Conservation (phyloP, 2,113 vertebrate species). For the Pterocles burchelli region DNA sequence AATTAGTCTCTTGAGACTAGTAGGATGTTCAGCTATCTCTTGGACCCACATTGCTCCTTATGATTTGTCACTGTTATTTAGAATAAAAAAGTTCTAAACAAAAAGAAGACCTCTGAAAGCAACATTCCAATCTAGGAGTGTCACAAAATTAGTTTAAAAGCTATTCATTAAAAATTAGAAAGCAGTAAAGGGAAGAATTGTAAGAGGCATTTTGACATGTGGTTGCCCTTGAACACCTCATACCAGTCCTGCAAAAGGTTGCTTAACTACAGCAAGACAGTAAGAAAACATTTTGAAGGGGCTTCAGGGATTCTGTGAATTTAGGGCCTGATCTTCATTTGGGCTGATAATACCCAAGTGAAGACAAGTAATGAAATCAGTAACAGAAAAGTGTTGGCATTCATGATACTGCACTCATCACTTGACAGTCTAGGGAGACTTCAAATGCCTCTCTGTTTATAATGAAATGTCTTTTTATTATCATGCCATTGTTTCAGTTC, state of each 20-base stretch:
- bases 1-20: constrained; percentile 40
- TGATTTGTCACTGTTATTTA: background rate
- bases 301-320: background rate
- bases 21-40: background rate
- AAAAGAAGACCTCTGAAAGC: background rate
- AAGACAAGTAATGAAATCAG: constrained; percentile 7
- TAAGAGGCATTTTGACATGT: background rate
- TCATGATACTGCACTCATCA: background rate
- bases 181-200: background rate
- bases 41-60: background rate
- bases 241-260: background rate
- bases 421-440: background rate
- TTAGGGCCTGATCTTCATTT: background rate
- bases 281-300: background rate
- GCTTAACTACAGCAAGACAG: background rate
- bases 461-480: constrained; percentile 23
- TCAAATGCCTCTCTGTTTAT: background rate
- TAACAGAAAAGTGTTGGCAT: background rate
- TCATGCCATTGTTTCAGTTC: background rate
- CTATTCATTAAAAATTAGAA: background rate
- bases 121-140: background rate
- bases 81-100: background rate
- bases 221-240: background rate
- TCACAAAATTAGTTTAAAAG: background rate
- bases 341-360: background rate